These are phyloP conservation scores for Urechis unicinctus DNA, from an alignment of 2,888 invertebrate genomes.

Conservation along the genomic window DNA sequence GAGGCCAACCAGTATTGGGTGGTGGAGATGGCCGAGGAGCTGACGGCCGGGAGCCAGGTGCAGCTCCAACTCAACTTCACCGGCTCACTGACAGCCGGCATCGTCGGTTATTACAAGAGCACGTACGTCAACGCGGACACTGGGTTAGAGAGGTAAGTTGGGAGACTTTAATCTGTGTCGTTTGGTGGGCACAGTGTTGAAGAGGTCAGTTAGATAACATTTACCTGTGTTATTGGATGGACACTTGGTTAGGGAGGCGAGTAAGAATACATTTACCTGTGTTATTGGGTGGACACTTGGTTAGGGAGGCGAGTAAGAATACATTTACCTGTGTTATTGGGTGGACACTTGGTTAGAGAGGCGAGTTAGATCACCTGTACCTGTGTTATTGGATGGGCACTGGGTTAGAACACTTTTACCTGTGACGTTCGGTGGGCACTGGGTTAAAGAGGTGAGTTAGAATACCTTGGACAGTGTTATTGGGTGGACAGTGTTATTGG, in stretches of 20 bases:
- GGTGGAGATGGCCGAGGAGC: conserved; percentile 30
- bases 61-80: conserved; percentile 59
- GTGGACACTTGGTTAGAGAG: too few species aligned
- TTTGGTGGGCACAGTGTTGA: background rate
- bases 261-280: too few species aligned
- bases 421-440: too few species aligned
- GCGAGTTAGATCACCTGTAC: too few species aligned
- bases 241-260: background rate
- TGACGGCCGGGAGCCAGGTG: conserved; percentile 27
- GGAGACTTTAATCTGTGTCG: background rate
- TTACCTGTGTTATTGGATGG: background rate
- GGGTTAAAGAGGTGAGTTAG: too few species aligned
- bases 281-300: too few species aligned
- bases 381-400: too few species aligned
- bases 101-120: conserved; percentile 70
- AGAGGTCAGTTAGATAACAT: background rate
- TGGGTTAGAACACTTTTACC: too few species aligned
- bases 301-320: too few species aligned
- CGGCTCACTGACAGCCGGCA: conserved; percentile 62
- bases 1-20: conserved; percentile 52
- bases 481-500: too few species aligned
- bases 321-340: too few species aligned
- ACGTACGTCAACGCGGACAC: conserved; percentile 52
- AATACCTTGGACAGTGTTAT: too few species aligned
- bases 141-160: conserved; percentile 30